Evolutionary conservation across 2,797 vertebrate species (phyloP), one percentile per base, ranked within the genome.

Genomic region (Holocentrus rufus): DNA sequence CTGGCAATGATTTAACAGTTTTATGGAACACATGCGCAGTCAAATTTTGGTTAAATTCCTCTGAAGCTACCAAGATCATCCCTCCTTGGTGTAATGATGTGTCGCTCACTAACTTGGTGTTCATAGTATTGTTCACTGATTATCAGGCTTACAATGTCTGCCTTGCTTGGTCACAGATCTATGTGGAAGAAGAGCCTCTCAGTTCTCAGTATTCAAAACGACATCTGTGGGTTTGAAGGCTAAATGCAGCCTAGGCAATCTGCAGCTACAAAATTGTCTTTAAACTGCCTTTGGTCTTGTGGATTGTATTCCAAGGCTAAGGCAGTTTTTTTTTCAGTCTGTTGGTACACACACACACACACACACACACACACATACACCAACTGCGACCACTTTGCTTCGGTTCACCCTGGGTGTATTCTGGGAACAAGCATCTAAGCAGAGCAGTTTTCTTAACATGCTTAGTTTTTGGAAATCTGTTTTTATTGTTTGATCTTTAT

Each of bases 51-150:
- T 82, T 73, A 46, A 69, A 76, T 58, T 77, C 44, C 15, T 49
- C 22, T 5, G 52, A 44, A 44, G 61, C 59, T 47, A 18, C 11
- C 17, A 46, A 52, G 66, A 34, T 76, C 77, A 79, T 76, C 72
- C 61, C 53, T 78, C 22, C 64, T 66, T 77, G 61, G 75, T 80
- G 64, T 83, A 79, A 89, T 58, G 80, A 91, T 88, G 90, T 86
- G 84, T 91, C 88, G 90, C 59, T 46, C 57, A 20, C 74, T 89
- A 92, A 92, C 76, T 87, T 83, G 82, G 62, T 67, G 57, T 88
- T 88, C 85, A 72, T 81, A 66, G 82, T 85, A 84, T 62, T 27
- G 76, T 79, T 79, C 49, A 18, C 67, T 67, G 74, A 23, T 80
- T 87, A 87, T 83, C 85, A 74, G 78, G 88, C 74, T 88, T 89